Conservation (phyloP, 2,113 vertebrate species). For the Indicator indicator region DNA sequence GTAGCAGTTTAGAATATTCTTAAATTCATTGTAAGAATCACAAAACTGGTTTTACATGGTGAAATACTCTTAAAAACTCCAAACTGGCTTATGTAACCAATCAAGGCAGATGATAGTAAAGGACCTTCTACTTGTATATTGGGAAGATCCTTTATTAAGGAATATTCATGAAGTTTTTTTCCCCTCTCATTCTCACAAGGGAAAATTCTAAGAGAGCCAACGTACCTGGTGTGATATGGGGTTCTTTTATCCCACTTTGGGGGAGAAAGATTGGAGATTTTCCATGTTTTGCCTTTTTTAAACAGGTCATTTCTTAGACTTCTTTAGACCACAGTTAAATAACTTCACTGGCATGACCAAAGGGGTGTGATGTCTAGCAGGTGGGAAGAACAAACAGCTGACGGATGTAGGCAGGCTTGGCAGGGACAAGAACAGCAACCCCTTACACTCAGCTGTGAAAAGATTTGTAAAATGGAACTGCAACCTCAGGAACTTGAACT, state of each 20-base stretch:
- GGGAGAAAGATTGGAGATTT: accelerated
- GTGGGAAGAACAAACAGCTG: conserved; percentile 31
- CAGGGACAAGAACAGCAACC: conserved; percentile 13
- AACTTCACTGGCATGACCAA: neutral
- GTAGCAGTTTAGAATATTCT: neutral
- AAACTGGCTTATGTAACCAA: neutral
- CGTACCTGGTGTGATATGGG: neutral
- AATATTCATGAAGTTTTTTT: neutral
- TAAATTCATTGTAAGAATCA: neutral
- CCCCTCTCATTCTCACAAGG: neutral
- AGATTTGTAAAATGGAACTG: conserved; percentile 43
- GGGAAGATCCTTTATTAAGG: neutral
- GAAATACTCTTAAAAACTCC: neutral
- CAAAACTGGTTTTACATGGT: neutral
- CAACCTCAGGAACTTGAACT: conserved; percentile 33
- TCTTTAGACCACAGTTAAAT: neutral
- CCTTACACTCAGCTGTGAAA: conserved; percentile 34
- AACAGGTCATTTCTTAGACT: neutral
- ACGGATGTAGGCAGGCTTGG: conserved; percentile 7
- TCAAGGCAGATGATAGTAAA: neutral
- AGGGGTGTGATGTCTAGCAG: conserved; percentile 9
- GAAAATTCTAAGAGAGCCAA: neutral
- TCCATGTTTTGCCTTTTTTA: neutral
- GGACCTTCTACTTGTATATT: neutral
- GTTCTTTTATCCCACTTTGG: neutral